Conservation (phyloP, 35 echinoderm and acorn worm genomes). For the Patiria miniata region DNA sequence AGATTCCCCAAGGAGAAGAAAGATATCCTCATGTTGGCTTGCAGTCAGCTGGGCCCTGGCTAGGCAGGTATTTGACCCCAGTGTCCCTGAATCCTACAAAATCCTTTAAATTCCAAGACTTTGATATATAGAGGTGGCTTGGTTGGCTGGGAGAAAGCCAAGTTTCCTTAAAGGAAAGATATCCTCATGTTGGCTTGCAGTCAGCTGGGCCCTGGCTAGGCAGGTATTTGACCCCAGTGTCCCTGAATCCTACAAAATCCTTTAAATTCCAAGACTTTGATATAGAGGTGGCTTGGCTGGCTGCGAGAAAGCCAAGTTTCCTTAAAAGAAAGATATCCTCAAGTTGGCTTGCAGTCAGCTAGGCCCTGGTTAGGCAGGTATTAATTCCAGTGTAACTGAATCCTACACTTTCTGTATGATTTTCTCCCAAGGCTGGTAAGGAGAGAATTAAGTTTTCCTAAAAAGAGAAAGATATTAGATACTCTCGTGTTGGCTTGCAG, state of each 20-base stretch:
- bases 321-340: slow-evolving; percentile 98
- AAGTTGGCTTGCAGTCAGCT: slow-evolving; percentile 98
- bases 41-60: slow-evolving; percentile 91
- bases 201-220: slow-evolving; percentile 79
- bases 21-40: slow-evolving; percentile 98
- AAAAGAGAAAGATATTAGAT: slow-evolving; percentile 98
- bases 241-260: too few species aligned
- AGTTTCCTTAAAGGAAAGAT: slow-evolving; percentile 97
- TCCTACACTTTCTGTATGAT: too few species aligned
- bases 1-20: slow-evolving; percentile 99
- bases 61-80: neutral
- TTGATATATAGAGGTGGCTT: too few species aligned
- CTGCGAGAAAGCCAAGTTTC: slow-evolving; percentile 86
- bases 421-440: too few species aligned
- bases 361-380: slow-evolving; percentile 48
- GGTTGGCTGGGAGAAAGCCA: slow-evolving; percentile 83
- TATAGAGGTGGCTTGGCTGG: slow-evolving; percentile 21
- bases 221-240: too few species aligned
- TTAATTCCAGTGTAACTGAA: too few species aligned
- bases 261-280: too few species aligned
- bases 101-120: too few species aligned
- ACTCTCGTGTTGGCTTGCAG: slow-evolving; percentile 98
- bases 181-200: slow-evolving; percentile 98
- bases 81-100: too few species aligned
- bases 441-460: slow-evolving; percentile 89